phyloP scores from a whole-genome alignment of 2,113 vertebrate genomes.

The Protomyctophum bolini region DNA sequence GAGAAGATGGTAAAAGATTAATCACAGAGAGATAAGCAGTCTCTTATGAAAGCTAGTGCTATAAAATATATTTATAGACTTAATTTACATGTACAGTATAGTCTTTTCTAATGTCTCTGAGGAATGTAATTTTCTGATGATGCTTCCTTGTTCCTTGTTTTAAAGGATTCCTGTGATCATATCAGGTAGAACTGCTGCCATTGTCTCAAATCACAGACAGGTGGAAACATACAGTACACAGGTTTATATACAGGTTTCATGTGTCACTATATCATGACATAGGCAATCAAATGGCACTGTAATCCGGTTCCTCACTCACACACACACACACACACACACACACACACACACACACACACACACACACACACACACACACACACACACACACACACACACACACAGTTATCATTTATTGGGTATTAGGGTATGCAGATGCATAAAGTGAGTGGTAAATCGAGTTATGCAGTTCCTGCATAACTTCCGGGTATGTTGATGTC shows the following conservation, averaged over 20 bases:
- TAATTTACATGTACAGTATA: background rate
- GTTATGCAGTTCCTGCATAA: no score
- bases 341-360: no score
- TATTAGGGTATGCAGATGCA: no score
- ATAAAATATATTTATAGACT: background rate
- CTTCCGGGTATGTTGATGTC: no score
- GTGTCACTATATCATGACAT: no score
- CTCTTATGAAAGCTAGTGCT: background rate
- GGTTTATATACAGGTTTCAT: background rate
- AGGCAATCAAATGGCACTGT: no score
- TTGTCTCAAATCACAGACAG: conserved; percentile 4
- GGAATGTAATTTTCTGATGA: background rate
- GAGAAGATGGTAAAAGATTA: background rate
- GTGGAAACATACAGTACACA: conserved; percentile 2
- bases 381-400: no score
- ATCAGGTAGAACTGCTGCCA: conserved; percentile 27
- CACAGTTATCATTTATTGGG: no score
- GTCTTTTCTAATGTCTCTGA: background rate
- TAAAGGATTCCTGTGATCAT: conserved; percentile 34
- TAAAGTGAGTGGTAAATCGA: no score
- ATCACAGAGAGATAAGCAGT: background rate
- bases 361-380: no score
- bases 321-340: no score
- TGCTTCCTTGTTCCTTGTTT: conserved; percentile 62
- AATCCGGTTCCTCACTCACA: no score